These are phyloP conservation scores for Equus przewalskii DNA, from an alignment of 2,113 vertebrate species.

Conservation along the genomic window DNA sequence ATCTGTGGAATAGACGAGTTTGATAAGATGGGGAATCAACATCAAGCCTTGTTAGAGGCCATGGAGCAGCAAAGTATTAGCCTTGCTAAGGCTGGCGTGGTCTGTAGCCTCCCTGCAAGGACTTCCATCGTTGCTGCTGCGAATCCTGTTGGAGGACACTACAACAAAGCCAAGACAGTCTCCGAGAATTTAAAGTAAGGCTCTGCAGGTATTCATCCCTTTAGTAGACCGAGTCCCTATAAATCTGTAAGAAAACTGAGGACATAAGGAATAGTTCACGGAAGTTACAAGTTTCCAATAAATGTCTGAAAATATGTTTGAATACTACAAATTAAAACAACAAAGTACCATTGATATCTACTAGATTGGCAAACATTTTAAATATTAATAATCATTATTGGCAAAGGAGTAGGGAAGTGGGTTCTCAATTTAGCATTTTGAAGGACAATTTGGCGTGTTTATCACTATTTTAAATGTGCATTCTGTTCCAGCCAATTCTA, in stretches of 20 bases:
- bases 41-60: conserved; percentile 97
- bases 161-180: conserved; percentile 97
- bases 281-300: conserved; percentile 35
- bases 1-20: conserved; percentile 99
- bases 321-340: background rate
- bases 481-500: background rate
- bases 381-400: conserved; percentile 10
- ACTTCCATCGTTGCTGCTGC: conserved; percentile 97
- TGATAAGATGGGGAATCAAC: conserved; percentile 98
- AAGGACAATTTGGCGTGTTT: background rate
- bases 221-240: conserved; percentile 1
- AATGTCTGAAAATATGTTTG: conserved; percentile 11
- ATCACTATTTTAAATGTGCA: background rate
- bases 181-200: conserved; percentile 98
- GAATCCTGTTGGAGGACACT: conserved; percentile 97
- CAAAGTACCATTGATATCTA: background rate
- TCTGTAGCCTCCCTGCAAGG: conserved; percentile 96
- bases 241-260: background rate
- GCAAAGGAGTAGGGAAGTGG: background rate
- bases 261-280: background rate
- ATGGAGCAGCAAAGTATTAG: conserved; percentile 99
- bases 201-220: conserved; percentile 62
- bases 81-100: conserved; percentile 97
- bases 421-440: background rate
- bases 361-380: conserved; percentile 19